Percentiles rank a stretch among this genome's conserved stretches.
These are phyloP conservation scores for Zaprionus capensis DNA, from an alignment of 1,140 invertebrate genomes.

Conservation along the genomic window DNA sequence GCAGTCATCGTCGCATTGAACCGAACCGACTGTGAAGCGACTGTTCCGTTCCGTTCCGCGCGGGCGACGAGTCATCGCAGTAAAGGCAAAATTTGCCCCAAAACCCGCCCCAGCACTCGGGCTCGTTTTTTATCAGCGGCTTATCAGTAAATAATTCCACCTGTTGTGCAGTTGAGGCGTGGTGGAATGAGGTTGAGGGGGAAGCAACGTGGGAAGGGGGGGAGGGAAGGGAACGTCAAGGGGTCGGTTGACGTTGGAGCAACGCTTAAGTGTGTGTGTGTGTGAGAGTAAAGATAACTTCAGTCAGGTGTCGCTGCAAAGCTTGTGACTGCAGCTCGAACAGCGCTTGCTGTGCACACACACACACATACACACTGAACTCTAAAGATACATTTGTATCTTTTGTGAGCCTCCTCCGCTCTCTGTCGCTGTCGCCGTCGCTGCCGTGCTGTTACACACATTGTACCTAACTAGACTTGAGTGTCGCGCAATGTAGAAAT, in stretches of 20 bases:
- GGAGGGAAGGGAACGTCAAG: background rate
- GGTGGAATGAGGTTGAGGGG: background rate
- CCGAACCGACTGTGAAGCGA: constrained; percentile 26
- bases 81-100: constrained; percentile 29
- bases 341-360: constrained; percentile 50
- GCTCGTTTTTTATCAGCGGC: constrained; percentile 69
- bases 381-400: constrained; percentile 47
- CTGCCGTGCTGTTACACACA: constrained; percentile 6
- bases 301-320: constrained; percentile 56
- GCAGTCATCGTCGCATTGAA: constrained; percentile 28
- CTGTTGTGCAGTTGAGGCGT: constrained; percentile 56
- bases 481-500: constrained; percentile 31
- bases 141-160: constrained; percentile 83
- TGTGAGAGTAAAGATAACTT: constrained; percentile 57
- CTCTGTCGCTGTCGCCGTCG: too few relatives aligned
- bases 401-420: constrained; percentile 42
- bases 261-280: constrained; percentile 31
- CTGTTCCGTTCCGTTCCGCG: constrained; percentile 11
- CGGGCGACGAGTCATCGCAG: constrained; percentile 30
- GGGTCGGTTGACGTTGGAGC: constrained; percentile 21
- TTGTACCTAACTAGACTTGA: constrained; percentile 19
- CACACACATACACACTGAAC: background rate
- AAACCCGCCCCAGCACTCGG: constrained; percentile 43
- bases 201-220: background rate
- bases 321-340: constrained; percentile 23